These are phyloP conservation scores for Araneus ventricosus DNA, from an alignment of 1,140 invertebrate species.

Conservation along the genomic window DNA sequence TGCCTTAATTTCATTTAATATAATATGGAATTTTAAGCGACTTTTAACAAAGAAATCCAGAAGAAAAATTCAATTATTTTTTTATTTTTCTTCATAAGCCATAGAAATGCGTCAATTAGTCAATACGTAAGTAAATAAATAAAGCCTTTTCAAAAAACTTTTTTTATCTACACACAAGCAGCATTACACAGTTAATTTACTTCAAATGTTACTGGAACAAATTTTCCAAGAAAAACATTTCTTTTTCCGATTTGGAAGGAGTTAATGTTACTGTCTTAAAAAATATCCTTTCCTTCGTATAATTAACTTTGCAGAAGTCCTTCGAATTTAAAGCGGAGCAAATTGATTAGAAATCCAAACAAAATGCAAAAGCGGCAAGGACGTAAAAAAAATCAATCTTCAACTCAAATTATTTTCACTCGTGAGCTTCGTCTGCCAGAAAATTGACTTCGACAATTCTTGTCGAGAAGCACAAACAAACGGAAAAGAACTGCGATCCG, in stretches of 20 bases:
- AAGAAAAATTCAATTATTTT: no score
- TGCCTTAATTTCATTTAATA: no score
- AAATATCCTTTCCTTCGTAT: not conserved
- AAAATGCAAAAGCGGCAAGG: not conserved
- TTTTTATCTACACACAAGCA: no score
- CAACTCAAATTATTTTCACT: constrained; percentile 58
- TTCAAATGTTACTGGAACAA: not conserved
- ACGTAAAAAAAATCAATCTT: constrained; percentile 15
- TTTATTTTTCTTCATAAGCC: no score
- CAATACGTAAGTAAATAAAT: no score
- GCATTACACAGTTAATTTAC: no score
- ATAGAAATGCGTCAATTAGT: no score
- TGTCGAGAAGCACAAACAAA: constrained; percentile 20
- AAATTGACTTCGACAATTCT: constrained; percentile 70
- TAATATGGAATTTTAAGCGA: no score
- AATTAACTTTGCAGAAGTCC: constrained; percentile 23
- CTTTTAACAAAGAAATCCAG: no score
- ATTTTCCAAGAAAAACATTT: not conserved
- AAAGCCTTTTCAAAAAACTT: no score
- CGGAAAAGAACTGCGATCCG: constrained; percentile 32
- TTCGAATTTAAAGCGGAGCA: constrained; percentile 26
- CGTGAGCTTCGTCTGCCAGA: constrained; percentile 2
- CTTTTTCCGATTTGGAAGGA: constrained; percentile 1
- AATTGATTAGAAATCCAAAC: constrained; percentile 4
- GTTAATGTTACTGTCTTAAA: not conserved